A percentile compares a stretch with the other conserved stretches of the same genome.
These are phyloP conservation scores for Acrobeloides nanus DNA, from an alignment of 2,888 invertebrate species.

Conservation along the genomic window DNA sequence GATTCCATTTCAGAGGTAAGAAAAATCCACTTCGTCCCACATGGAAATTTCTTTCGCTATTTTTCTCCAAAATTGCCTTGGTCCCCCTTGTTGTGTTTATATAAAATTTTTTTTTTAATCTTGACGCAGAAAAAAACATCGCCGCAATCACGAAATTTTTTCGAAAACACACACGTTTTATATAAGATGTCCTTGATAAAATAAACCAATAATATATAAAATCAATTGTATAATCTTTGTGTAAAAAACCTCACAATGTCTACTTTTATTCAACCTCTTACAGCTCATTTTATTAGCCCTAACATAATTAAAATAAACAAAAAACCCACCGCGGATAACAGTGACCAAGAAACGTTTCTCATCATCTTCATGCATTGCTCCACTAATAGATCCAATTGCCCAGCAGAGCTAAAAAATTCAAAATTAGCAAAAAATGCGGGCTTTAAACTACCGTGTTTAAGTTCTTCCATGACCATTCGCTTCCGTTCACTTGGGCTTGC, in stretches of 20 bases:
- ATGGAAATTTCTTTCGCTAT: too few relatives aligned
- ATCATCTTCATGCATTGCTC: conserved; percentile 98
- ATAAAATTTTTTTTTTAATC: too few relatives aligned
- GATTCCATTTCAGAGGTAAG: too few relatives aligned
- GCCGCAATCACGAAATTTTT: conserved; percentile 5
- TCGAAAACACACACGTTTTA: background rate
- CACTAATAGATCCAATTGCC: conserved; percentile 98
- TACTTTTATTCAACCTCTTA: too few relatives aligned
- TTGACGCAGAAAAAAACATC: too few relatives aligned
- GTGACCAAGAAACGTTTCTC: conserved; percentile 97
- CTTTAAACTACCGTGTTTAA: conserved; percentile 71
- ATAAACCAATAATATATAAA: background rate
- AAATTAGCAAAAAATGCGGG: too few relatives aligned
- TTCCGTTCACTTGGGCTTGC: conserved; percentile 89
- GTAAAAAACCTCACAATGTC: too few relatives aligned
- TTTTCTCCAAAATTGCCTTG: too few relatives aligned
- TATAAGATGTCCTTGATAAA: background rate
- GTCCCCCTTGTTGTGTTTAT: too few relatives aligned
- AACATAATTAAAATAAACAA: background rate
- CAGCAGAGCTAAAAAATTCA: conserved; percentile 74
- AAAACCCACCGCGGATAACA: conserved; percentile 69
- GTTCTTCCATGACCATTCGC: conserved; percentile 99
- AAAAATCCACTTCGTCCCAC: too few relatives aligned
- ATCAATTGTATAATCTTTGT: too few relatives aligned
- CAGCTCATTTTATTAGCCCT: too few relatives aligned